These are phyloP conservation scores for Palythoa heliodiscus DNA, from an alignment of 92 coral and sea anemone species.

Conservation along the genomic window DNA sequence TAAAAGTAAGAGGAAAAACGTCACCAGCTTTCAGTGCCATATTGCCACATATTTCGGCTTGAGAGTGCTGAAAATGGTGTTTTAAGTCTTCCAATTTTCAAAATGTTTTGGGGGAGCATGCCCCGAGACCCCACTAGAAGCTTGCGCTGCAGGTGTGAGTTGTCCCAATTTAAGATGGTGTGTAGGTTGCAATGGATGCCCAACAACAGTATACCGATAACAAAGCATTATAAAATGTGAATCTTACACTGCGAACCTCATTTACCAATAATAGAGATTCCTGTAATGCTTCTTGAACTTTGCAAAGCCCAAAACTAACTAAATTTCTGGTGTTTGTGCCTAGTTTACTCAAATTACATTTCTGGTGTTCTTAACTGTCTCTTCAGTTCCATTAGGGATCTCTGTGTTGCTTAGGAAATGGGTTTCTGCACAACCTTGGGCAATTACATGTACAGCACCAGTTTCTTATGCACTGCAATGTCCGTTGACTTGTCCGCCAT, in stretches of 20 bases:
- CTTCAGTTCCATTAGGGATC: neutral
- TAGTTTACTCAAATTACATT: neutral
- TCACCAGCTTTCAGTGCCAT: no score
- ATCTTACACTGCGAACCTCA: neutral
- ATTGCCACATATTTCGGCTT: no score
- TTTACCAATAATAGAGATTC: neutral
- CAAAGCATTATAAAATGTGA: neutral
- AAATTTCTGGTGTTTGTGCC: constrained; percentile 12
- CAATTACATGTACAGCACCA: neutral
- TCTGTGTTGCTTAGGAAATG: neutral
- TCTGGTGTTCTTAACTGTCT: neutral
- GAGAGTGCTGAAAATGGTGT: no score
- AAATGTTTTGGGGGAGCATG: no score
- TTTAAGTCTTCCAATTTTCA: no score
- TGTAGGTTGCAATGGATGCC: neutral
- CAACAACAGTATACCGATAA: neutral
- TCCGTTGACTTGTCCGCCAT: neutral
- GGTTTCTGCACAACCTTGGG: neutral
- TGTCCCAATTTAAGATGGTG: neutral
- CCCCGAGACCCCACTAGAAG: no score
- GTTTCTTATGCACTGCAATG: neutral
- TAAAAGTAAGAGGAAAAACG: neutral
- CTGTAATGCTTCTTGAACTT: neutral
- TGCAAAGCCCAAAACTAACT: neutral
- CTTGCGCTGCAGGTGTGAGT: no score